phyloP scores from a whole-genome alignment of 2,888 invertebrate species.

The Drosophila maculinotata region DNA sequence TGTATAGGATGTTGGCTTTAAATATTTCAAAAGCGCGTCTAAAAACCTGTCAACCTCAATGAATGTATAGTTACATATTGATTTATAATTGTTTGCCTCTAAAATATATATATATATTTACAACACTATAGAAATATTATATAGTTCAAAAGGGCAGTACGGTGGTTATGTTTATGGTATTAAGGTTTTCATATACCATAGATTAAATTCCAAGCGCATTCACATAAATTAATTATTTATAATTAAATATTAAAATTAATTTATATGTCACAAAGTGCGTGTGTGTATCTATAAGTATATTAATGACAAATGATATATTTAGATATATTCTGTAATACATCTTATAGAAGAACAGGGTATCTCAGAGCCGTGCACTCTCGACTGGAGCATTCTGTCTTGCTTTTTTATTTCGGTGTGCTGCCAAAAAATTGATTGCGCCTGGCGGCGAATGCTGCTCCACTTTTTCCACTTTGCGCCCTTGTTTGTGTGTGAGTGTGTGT shows the following conservation, averaged over 20 bases:
- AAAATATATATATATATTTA: no score
- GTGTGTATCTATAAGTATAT: background rate
- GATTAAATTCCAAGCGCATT: background rate
- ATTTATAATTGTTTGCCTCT: no score
- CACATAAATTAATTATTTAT: background rate
- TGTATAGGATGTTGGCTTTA: no score
- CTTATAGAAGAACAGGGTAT: constrained; percentile 16
- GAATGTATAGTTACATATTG: no score
- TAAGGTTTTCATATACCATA: no score
- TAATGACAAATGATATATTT: background rate
- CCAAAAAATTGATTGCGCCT: constrained; percentile 61
- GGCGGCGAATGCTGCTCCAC: constrained; percentile 51
- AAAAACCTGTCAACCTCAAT: no score
- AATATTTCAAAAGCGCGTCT: no score
- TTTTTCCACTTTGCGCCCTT: constrained; percentile 38
- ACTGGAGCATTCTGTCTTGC: background rate
- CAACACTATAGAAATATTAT: no score
- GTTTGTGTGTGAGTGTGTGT: constrained; percentile 23
- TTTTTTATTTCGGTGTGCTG: constrained; percentile 14
- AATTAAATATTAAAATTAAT: background rate
- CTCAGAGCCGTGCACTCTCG: background rate
- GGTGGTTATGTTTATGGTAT: no score
- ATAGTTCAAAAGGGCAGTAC: no score
- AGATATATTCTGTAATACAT: background rate
- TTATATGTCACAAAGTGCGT: background rate